phyloP scores from a whole-genome alignment of 35 echinoderm and acorn worm species.

The Heliocidaris tuberculata region DNA sequence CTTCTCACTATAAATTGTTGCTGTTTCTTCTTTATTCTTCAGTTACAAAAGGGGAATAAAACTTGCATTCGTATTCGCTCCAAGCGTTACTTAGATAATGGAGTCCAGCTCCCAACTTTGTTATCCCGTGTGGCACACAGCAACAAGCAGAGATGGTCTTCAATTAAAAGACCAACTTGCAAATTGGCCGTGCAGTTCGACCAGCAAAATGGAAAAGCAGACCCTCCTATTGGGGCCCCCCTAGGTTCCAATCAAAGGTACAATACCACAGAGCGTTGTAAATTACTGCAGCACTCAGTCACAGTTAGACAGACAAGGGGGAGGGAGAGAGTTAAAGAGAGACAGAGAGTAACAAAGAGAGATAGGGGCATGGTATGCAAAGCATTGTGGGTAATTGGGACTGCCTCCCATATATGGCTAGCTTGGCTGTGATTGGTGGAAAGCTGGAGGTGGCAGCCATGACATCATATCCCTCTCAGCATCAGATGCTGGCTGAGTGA shows the following conservation, averaged over 20 bases:
- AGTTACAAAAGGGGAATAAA: constrained; percentile 2
- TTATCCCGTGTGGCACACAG: constrained; percentile 38
- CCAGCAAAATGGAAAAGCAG: constrained; percentile 12
- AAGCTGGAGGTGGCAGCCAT: constrained; percentile 20
- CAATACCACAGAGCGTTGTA: not conserved
- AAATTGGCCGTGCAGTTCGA: constrained; percentile 15
- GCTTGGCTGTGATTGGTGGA: constrained; percentile 49
- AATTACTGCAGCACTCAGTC: constrained; percentile 10
- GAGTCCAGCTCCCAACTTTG: constrained; percentile 50
- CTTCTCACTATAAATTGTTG: not conserved
- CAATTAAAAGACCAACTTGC: not conserved
- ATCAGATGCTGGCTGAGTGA: constrained; percentile 1
- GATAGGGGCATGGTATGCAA: constrained; percentile 32
- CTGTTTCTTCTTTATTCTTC: not conserved
- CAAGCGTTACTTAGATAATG: constrained; percentile 23
- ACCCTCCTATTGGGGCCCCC: constrained; percentile 18
- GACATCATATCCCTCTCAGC: constrained; percentile 31
- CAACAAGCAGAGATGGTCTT: constrained; percentile 40
- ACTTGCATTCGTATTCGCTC: constrained; percentile 3
- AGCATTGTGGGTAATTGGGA: constrained; percentile 34
- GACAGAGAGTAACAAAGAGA: not conserved
- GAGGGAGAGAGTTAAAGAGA: not conserved
- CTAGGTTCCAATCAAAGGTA: not conserved
- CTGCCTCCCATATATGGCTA: constrained; percentile 43
- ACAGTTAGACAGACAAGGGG: not conserved